Percentiles rank a stretch among this genome's conserved stretches.
These are phyloP conservation scores for Fopius arisanus DNA, from an alignment of 1,140 invertebrate genomes.

Conservation along the genomic window DNA sequence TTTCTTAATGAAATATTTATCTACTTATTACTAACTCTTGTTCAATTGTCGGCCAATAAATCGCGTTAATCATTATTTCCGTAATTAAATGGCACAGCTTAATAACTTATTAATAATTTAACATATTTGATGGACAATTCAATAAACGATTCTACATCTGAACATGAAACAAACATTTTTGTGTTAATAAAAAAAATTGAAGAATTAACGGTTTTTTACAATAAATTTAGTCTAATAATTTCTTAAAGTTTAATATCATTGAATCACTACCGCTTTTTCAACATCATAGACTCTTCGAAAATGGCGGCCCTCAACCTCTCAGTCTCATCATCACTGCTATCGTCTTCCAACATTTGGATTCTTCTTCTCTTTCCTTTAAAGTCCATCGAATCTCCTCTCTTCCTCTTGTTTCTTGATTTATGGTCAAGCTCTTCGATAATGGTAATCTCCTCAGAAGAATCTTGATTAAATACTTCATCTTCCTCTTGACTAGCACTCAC, in stretches of 20 bases:
- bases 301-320: conserved; percentile 36
- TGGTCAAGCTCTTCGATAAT: conserved; percentile 21
- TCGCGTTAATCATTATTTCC: too few relatives aligned
- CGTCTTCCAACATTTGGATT: conserved; percentile 9
- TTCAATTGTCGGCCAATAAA: neutral
- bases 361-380: conserved; percentile 1
- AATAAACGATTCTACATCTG: too few relatives aligned
- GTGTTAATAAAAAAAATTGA: too few relatives aligned
- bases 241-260: too few relatives aligned
- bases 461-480: conserved; percentile 24
- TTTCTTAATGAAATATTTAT: neutral
- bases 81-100: too few relatives aligned
- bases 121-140: too few relatives aligned
- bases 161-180: too few relatives aligned
- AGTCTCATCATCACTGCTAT: conserved; percentile 41
- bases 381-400: conserved; percentile 5
- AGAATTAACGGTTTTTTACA: too few relatives aligned
- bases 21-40: neutral
- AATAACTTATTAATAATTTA: too few relatives aligned
- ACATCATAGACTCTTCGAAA: conserved; percentile 32
- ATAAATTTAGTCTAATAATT: too few relatives aligned
- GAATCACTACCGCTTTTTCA: conserved; percentile 14
- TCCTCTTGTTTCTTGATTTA: conserved; percentile 27
- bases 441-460: conserved; percentile 7
- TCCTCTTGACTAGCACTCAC: conserved; percentile 26